Evolutionary conservation across 2,113 vertebrate genomes (phyloP), one percentile per base, ranked within the genome.

Genomic region (Eurypyga helias): DNA sequence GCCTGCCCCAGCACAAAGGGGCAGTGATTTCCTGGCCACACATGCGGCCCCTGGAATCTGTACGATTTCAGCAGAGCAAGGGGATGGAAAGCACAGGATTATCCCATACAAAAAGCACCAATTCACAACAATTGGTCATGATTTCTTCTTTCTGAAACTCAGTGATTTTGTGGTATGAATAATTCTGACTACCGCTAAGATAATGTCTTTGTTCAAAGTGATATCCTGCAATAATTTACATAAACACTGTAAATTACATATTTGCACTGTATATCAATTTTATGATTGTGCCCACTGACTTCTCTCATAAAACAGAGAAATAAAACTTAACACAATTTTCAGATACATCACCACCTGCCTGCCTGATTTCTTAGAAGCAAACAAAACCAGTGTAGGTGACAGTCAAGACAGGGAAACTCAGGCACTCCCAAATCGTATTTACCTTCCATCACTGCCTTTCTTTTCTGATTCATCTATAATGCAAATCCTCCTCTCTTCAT

Each of bases 401-500:
- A 91, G 75, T 54, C 71, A 81, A 92, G 72, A 77, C 25, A 54
- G 38, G 33, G n/a, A 89, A 95, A 76, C 49, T 72, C 76, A 91
- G 52, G 60, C 52, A 58, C 11, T 86, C 12, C 12, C 31, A 95
- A 97, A 94, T 62, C 36, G 15, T 83, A 80, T 91, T 91, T 93
- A 65, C 58, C 43, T 85, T 88, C 61, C 54, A 72, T 72, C 67
- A 83, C 55, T 51, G 78, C 58, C 75, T 88, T 80, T 87, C 52
- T 77, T 69, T 90, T 90, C 88, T 75, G 79, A 94, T 90, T 96
- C 88, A 92, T 91, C 62, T 77, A 46, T 91, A 96, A 94, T 95
- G 66, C 88, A 91, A 80, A 94, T 33, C 71, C 19, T 87, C 9
- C 60, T 83, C 54, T 86, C 52, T 80, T 83, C 46, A 86, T 61